phyloP scores from a whole-genome alignment of 2,888 invertebrate species.

The Elegia similella region DNA sequence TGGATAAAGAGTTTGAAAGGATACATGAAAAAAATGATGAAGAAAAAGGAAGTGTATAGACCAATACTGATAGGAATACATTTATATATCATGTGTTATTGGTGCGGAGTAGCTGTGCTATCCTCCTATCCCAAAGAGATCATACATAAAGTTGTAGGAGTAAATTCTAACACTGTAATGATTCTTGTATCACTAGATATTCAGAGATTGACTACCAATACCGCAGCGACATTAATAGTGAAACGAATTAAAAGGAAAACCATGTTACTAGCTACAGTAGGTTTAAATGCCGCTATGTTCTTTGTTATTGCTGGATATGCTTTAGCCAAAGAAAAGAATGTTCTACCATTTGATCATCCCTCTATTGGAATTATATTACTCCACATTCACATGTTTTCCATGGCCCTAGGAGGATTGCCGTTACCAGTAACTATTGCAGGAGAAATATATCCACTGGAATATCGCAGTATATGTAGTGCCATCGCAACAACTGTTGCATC shows the following conservation, averaged over 20 bases:
- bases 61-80: conserved; percentile 31
- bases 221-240: conserved; percentile 26
- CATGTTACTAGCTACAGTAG: conserved; percentile 19
- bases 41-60: conserved; percentile 30
- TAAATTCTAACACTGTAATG: conserved; percentile 18
- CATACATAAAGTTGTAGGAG: conserved; percentile 22
- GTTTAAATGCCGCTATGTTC: conserved; percentile 17
- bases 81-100: conserved; percentile 28
- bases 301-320: conserved; percentile 21
- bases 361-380: conserved; percentile 25
- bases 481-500: conserved; percentile 28
- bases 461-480: conserved; percentile 36
- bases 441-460: conserved; percentile 33
- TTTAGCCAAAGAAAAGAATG: conserved; percentile 18
- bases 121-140: conserved; percentile 28
- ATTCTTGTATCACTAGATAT: conserved; percentile 27
- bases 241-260: conserved; percentile 22
- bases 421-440: conserved; percentile 29
- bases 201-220: conserved; percentile 27
- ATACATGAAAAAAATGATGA: background rate
- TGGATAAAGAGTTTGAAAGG: background rate
- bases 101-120: conserved; percentile 29
- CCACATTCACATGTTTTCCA: conserved; percentile 28
- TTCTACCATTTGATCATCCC: conserved; percentile 20
- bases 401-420: conserved; percentile 28